Conservation (phyloP, 2,888 invertebrate genomes). For the Maniola hyperantus region DNA sequence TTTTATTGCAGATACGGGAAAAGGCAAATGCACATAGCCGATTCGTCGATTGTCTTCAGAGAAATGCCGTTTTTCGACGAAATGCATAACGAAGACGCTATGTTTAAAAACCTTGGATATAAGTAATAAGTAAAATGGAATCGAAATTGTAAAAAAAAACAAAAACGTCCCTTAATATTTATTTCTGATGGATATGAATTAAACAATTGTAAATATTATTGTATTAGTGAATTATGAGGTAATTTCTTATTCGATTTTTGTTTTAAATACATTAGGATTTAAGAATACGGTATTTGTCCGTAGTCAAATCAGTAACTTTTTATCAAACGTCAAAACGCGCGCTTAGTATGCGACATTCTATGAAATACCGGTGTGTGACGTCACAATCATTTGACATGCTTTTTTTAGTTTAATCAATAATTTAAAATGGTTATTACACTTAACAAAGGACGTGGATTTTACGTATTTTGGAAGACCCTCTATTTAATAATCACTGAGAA, state of each 20-base stretch:
- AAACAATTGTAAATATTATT: conserved; percentile 7
- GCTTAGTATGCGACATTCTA: too few species aligned
- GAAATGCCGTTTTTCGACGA: conserved; percentile 71
- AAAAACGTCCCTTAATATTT: conserved; percentile 13
- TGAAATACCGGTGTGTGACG: too few species aligned
- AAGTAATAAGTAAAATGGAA: conserved; percentile 61
- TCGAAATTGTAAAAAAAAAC: conserved; percentile 12
- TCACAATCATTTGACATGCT: too few species aligned
- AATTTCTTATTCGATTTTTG: neutral
- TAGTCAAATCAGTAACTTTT: too few species aligned
- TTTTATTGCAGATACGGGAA: conserved; percentile 70
- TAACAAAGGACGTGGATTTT: too few species aligned
- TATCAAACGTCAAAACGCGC: too few species aligned
- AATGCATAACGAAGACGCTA: conserved; percentile 57
- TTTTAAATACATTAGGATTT: neutral
- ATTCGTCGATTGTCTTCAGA: conserved; percentile 70
- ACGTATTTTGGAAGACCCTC: too few species aligned
- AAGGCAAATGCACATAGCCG: conserved; percentile 75
- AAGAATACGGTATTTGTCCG: too few species aligned
- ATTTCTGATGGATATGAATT: conserved; percentile 7
- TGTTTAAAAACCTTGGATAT: conserved; percentile 67
- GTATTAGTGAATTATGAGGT: neutral
- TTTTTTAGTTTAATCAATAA: too few species aligned
- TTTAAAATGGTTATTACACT: too few species aligned
- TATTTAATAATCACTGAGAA: too few species aligned